These are phyloP conservation scores for Babyrousa celebensis DNA, from an alignment of 2,797 vertebrate genomes.

Conservation along the genomic window DNA sequence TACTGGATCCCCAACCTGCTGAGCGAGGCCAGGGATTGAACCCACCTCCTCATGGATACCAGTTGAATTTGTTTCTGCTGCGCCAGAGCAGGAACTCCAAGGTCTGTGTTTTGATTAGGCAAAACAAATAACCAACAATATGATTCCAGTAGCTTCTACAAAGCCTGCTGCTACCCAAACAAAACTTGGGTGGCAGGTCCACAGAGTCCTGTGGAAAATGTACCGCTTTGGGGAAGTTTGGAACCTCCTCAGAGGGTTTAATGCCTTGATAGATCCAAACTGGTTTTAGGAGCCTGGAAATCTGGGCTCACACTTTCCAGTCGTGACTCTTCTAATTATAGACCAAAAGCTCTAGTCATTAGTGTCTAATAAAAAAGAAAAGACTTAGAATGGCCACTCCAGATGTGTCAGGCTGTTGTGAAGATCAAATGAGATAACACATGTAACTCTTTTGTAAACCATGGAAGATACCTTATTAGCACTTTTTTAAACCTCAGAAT, in stretches of 20 bases:
- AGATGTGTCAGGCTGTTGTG: accelerated
- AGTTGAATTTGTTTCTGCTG: too few species aligned
- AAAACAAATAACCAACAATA: not conserved
- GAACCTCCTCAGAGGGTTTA: not conserved
- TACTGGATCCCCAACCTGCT: too few species aligned
- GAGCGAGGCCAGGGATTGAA: too few species aligned
- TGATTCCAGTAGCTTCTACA: not conserved
- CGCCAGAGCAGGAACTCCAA: too few species aligned
- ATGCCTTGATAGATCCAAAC: not conserved
- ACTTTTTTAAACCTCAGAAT: not conserved
- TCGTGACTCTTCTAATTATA: too few species aligned
- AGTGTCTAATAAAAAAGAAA: not conserved
- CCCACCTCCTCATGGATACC: too few species aligned
- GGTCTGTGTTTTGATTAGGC: not conserved
- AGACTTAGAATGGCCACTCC: not conserved
- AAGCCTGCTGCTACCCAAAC: not conserved
- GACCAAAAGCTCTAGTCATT: not conserved
- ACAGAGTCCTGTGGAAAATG: not conserved
- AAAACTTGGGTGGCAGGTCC: not conserved
- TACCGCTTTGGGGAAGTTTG: not conserved
- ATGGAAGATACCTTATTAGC: not conserved
- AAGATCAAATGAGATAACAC: not conserved
- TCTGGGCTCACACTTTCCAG: not conserved
- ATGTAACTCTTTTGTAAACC: not conserved
- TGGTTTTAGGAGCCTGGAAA: not conserved